Base-by-base conservation (phyloP, 1,140 invertebrate species). In the Caerostris extrusa region DNA sequence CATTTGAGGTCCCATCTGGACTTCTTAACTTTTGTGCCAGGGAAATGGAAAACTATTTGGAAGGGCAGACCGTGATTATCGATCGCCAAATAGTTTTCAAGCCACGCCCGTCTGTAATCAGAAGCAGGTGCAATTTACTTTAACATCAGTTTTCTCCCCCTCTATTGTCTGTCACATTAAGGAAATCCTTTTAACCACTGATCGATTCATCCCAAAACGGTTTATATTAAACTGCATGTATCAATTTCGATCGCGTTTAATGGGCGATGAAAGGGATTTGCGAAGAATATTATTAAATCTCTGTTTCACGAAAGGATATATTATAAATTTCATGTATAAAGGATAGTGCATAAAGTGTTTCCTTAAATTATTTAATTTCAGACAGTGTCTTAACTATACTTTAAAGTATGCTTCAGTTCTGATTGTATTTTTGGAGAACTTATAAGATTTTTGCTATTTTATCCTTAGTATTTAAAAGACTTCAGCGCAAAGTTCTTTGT, bases 81-180 rank as follows among this genome's bases (percentile, higher is more conserved):
- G 82, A 85, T 85, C 82, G 55, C 7, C n/a, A 58, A 56, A 57
- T 58, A 56, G 56, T 85, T 85, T 85, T 34, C n/a, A 85, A 85
- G 82, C 82, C 82, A 85, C 82, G 82, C 82, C 82, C 82, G 55
- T 85, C 55, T 57, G 82, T 17, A 85, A 85, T 85, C 82, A 85
- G 55, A 85, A 57, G 53, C 82, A 85, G 82, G 82, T 85, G 82
- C 55, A 85, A 85, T 85, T 85, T 85, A 85, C 57, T 85, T 58
- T n/a, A 77, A 85, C 82, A 85, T 85, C 19, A 85, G 82, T 57
- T 57, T 85, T 58, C 55, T 85, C 55, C 10, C 55, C 82, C 3
- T 34, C 34, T 17, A n/a, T 56, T 85, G 55, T 85, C 8, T 85
- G 14, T 57, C 55, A 56, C 57, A 85, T 58, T 85, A 85, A 85